Percentiles rank a stretch among this genome's conserved stretches.
phyloP scores from a whole-genome alignment of 2,797 vertebrate species.

The Smutsia gigantea region DNA sequence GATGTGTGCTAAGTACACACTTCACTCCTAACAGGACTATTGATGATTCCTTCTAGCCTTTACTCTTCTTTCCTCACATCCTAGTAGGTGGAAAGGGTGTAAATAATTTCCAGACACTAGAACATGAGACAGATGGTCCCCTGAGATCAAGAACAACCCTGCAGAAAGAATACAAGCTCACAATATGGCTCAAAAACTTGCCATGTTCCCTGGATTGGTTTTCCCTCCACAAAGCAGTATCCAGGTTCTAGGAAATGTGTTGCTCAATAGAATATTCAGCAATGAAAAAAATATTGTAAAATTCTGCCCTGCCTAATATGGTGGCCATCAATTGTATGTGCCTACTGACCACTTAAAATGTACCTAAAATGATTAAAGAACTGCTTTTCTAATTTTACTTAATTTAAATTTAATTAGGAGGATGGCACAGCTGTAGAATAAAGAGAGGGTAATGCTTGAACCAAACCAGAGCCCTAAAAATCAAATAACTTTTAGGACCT shows the following conservation, averaged over 20 bases:
- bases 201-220: background rate
- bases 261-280: background rate
- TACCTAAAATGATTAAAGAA: background rate
- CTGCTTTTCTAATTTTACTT: background rate
- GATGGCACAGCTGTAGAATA: background rate
- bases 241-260: background rate
- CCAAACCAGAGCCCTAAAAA: background rate
- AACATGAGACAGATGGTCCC: background rate
- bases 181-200: background rate
- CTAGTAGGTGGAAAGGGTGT: background rate
- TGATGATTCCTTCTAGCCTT: background rate
- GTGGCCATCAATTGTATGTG: background rate
- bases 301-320: background rate
- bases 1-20: background rate
- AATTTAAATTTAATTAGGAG: slow-evolving; percentile 28
- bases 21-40: background rate
- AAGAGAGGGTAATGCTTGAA: background rate
- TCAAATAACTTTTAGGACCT: background rate
- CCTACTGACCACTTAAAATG: background rate
- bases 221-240: background rate
- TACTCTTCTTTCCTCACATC: background rate
- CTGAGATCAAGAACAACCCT: background rate
- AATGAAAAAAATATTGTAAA: background rate
- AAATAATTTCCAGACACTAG: background rate
- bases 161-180: background rate